phyloP scores from a whole-genome alignment of 2,113 vertebrate genomes.

The Amblyornis subalaris region DNA sequence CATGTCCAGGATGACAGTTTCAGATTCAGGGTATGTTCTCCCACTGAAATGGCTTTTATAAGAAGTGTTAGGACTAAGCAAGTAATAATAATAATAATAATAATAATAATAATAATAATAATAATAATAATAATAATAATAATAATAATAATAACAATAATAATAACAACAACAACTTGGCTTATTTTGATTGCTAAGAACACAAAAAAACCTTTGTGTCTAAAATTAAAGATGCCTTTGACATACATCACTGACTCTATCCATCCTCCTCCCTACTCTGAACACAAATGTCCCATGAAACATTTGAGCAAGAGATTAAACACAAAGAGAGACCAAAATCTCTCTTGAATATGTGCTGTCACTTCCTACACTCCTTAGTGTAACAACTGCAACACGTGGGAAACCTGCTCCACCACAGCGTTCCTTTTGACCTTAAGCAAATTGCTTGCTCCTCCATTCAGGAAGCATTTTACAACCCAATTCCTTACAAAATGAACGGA shows the following conservation, averaged over 20 bases:
- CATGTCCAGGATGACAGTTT: neutral
- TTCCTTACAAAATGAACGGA: neutral
- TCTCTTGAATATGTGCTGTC: neutral
- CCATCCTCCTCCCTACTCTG: neutral
- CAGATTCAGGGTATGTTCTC: neutral
- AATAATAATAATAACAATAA: neutral
- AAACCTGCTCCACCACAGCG: neutral
- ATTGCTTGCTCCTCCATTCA: neutral
- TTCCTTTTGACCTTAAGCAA: neutral
- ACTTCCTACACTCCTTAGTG: neutral
- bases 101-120: neutral
- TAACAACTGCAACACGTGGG: neutral
- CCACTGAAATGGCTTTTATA: neutral
- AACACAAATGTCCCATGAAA: neutral
- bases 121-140: neutral
- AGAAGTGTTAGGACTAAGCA: neutral
- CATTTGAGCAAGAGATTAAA: neutral
- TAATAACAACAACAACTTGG: neutral
- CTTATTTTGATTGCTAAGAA: neutral
- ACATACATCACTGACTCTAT: neutral
- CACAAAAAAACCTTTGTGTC: neutral
- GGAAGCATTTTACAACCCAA: neutral
- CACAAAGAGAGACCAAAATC: neutral
- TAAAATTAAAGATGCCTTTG: neutral
- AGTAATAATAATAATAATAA: neutral